Conservation (phyloP, 2,888 invertebrate genomes). For the Philopedon plagiatum region DNA sequence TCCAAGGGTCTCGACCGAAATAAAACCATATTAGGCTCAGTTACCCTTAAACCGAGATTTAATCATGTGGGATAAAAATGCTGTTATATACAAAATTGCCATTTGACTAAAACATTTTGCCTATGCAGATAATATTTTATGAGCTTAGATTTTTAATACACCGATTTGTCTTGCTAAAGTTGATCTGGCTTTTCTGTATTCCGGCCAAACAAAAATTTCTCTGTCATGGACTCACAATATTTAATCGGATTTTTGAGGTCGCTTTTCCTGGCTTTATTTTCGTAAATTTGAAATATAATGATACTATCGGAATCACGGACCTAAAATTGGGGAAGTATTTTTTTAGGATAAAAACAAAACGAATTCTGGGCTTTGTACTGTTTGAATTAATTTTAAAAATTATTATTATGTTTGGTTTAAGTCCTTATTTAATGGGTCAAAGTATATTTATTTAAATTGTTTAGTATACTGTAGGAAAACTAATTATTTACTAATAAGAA, state of each 20-base stretch:
- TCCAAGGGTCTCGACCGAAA: background rate
- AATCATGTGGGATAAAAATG: constrained; percentile 21
- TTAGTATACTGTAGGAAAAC: background rate
- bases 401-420: no score
- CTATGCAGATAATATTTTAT: constrained; percentile 25
- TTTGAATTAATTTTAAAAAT: no score
- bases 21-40: background rate
- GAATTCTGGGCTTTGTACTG: no score
- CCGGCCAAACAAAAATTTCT: constrained; percentile 9
- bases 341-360: no score
- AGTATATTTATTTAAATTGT: no score
- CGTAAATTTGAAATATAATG: background rate
- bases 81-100: constrained; percentile 19
- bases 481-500: background rate
- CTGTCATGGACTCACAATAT: constrained; percentile 7
- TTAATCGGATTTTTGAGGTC: constrained; percentile 17
- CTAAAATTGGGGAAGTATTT: no score
- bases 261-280: background rate
- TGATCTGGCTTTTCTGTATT: constrained; percentile 23
- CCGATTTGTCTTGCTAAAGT: constrained; percentile 24
- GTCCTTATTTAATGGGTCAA: no score
- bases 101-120: constrained; percentile 19
- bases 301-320: background rate
- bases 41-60: constrained; percentile 6
- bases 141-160: constrained; percentile 29